A percentile compares a stretch with the other conserved stretches of the same genome.
Evolutionary conservation across 2,797 vertebrate species (phyloP).

Genomic region (Lagocephalus sceleratus): DNA sequence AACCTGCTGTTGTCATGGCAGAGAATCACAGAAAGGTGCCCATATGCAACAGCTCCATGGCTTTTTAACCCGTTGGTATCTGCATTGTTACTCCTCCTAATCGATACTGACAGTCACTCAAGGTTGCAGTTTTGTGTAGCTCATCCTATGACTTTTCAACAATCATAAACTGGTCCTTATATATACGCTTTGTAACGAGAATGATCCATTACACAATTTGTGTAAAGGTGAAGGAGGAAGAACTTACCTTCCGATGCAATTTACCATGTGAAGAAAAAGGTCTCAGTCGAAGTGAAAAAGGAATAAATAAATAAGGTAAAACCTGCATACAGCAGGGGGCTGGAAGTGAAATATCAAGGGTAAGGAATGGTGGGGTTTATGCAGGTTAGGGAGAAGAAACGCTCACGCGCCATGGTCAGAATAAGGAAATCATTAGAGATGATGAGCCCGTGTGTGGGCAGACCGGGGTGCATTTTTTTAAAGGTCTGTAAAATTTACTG

Average conservation of each 20-base stretch:
- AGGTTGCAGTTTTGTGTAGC: slow-evolving; percentile 51
- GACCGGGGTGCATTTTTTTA: slow-evolving; percentile 71
- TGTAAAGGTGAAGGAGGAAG: slow-evolving; percentile 37
- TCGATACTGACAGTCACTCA: slow-evolving; percentile 48
- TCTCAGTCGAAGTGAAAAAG: slow-evolving; percentile 34
- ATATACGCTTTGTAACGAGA: background rate
- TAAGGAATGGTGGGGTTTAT: slow-evolving; percentile 39
- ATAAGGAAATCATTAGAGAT: slow-evolving; percentile 71
- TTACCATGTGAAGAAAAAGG: slow-evolving; percentile 60
- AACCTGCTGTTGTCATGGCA: slow-evolving; percentile 58
- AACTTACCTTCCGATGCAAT: slow-evolving; percentile 57
- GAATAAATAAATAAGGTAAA: slow-evolving; percentile 62
- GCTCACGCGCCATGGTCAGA: slow-evolving; percentile 50
- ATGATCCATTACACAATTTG: slow-evolving; percentile 67
- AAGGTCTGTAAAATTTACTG: slow-evolving; percentile 79
- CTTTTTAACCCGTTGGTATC: slow-evolving; percentile 34
- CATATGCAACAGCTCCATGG: slow-evolving; percentile 33
- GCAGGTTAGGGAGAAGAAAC: slow-evolving; percentile 42
- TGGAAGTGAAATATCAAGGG: slow-evolving; percentile 55
- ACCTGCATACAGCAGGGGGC: slow-evolving; percentile 33
- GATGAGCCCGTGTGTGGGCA: slow-evolving; percentile 60
- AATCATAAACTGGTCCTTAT: background rate
- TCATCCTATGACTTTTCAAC: slow-evolving; percentile 36
- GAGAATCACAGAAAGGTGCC: slow-evolving; percentile 28
- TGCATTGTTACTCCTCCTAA: slow-evolving; percentile 50